These are phyloP conservation scores for Trichosurus vulpecula DNA, from an alignment of 2,797 vertebrate genomes.

Conservation along the genomic window DNA sequence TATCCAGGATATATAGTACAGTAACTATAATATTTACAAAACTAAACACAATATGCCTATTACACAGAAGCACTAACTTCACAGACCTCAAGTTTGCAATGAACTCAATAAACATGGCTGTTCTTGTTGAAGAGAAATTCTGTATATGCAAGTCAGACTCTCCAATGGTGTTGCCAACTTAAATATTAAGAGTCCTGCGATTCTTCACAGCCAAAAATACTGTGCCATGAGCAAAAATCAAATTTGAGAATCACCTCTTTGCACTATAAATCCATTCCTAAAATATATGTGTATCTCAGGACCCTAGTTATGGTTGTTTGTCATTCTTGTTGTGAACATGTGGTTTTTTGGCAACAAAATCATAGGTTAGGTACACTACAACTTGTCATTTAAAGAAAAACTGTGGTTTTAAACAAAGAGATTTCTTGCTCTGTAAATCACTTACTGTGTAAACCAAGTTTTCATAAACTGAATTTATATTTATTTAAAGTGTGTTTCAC, in stretches of 20 bases:
- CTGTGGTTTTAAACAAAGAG: not conserved
- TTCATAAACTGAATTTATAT: not conserved
- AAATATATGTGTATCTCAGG: not conserved
- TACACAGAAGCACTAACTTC: not conserved
- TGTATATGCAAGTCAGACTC: not conserved
- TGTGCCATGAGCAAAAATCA: not conserved
- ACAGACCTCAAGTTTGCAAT: not conserved
- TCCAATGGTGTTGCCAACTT: not conserved
- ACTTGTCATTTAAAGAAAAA: conserved; percentile 12
- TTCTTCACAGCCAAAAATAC: not conserved
- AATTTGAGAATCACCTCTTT: not conserved
- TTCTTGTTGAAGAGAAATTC: not conserved
- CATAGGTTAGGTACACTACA: not conserved
- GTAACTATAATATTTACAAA: not conserved
- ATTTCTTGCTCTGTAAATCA: conserved; percentile 20
- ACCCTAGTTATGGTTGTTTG: not conserved
- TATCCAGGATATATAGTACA: not conserved
- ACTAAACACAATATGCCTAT: not conserved
- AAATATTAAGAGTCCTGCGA: not conserved
- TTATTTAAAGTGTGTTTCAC: not conserved
- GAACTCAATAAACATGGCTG: not conserved
- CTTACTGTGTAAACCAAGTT: not conserved
- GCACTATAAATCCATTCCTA: not conserved
- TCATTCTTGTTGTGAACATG: not conserved
- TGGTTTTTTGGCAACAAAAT: not conserved